Percentiles rank a stretch among this genome's conserved stretches.
Evolutionary conservation across 2,888 invertebrate genomes (phyloP).

Genomic region (Drosophila greeni): DNA sequence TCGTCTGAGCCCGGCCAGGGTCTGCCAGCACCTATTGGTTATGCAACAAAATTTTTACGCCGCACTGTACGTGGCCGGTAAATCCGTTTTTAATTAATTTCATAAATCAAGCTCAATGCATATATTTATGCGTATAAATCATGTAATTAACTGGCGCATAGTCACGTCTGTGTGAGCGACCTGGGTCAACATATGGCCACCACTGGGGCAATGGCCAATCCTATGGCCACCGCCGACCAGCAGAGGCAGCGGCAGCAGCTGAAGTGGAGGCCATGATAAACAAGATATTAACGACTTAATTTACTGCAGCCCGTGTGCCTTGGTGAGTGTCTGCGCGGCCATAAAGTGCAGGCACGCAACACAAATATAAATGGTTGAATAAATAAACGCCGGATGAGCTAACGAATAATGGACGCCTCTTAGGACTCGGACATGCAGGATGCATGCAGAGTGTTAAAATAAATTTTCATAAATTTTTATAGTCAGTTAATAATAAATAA

Average conservation of each 20-base stretch:
- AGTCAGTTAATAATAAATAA: neutral
- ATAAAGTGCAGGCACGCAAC: conserved; percentile 67
- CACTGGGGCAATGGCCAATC: conserved; percentile 7
- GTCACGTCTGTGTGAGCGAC: conserved; percentile 31
- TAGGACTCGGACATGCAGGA: conserved; percentile 15
- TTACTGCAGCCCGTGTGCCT: conserved; percentile 61
- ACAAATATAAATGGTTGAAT: conserved; percentile 71
- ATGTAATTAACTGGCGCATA: conserved; percentile 69
- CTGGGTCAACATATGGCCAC: conserved; percentile 49
- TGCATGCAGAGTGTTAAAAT: neutral
- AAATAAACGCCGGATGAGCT: conserved; percentile 55
- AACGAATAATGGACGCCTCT: conserved; percentile 30
- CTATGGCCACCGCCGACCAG: neutral
- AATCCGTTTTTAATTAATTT: conserved; percentile 69
- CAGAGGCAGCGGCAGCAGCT: conserved; percentile 8
- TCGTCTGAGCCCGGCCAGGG: neutral
- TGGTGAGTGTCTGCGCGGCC: conserved; percentile 40
- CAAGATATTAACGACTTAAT: conserved; percentile 75
- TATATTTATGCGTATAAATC: conserved; percentile 66
- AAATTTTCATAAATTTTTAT: neutral
- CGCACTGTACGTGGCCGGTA: conserved; percentile 23
- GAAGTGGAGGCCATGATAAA: conserved; percentile 57
- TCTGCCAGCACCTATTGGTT: conserved; percentile 23
- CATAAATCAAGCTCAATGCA: conserved; percentile 68
- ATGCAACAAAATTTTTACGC: conserved; percentile 61